Base-by-base conservation (phyloP, 2,888 invertebrate species). In the Callinectes sapidus region DNA sequence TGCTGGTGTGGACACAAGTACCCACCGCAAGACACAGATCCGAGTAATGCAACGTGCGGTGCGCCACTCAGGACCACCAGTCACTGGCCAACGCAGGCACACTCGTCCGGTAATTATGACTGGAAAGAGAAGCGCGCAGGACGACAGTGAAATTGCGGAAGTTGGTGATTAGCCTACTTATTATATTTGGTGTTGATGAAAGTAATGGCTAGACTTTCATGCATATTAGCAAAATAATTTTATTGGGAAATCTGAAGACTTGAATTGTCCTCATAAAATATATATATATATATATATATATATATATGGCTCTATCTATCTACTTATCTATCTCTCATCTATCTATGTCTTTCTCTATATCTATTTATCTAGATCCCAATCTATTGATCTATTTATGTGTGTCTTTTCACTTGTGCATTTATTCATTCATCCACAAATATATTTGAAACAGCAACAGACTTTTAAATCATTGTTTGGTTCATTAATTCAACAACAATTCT, bases 61-160 rank as follows among this genome's bases (percentile, higher is more conserved):
- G 71, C 10, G 71, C 71, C 71, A 28, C 71, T 71, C n/a, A 8
- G n/a, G 71, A 28, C 8, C n/a, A 6, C 71, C 71, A 71, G n/a
- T 71, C 71, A 71, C n/a, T 71, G 23, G 71, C 71, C 23, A n/a
- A 71, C n/a, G n/a, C 71, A 71, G n/a, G 71, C 71, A 71, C 71
- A 71, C 71, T 71, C 71, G n/a, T 23, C 71, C 71, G n/a, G 23
- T 71, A 71, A 71, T 71, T 71, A 71, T 28, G 23, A 71, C 71
- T 23, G 28, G 71, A n/a, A 71, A 71, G 71, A 71, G 71, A 71
- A 71, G 71, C 71, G 71, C 71, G 71, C n/a, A 23, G 71, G 71
- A 71, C 71, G n/a, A 71, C 71, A 71, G n/a, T 71, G 71, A 71
- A 71, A 71, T 71, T 71, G 10, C 71, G 71, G 71, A 71, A 71